These are phyloP conservation scores for Scrobipalpa atriplicella DNA, from an alignment of 2,888 invertebrate species.

Conservation along the genomic window DNA sequence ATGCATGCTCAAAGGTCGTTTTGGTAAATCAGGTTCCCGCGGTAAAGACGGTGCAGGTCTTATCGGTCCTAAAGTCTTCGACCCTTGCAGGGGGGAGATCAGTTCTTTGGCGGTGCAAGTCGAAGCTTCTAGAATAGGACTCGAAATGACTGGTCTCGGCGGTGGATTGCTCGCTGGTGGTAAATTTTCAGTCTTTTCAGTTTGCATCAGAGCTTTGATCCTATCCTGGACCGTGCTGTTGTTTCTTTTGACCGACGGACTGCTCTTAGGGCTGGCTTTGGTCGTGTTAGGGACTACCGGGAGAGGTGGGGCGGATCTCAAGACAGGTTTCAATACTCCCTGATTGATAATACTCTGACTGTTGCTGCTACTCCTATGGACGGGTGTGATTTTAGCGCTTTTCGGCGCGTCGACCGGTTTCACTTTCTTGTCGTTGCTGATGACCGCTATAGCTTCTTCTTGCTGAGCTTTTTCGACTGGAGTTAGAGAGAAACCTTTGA, in stretches of 20 bases:
- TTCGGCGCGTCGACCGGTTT: conserved; percentile 46
- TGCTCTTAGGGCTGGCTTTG: conserved; percentile 62
- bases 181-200: conserved; percentile 69
- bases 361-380: conserved; percentile 71
- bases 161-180: conserved; percentile 82
- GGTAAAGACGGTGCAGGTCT: conserved; percentile 84
- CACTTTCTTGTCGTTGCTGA: conserved; percentile 33
- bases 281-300: conserved; percentile 79
- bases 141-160: conserved; percentile 90
- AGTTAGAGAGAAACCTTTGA: conserved; percentile 91
- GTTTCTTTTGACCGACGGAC: conserved; percentile 67
- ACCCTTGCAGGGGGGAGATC: conserved; percentile 84
- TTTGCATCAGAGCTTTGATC: conserved; percentile 70
- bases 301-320: conserved; percentile 85
- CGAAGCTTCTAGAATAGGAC: conserved; percentile 91
- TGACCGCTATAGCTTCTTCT: conserved; percentile 39
- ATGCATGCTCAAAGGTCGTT: conserved; percentile 80
- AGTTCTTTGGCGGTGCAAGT: conserved; percentile 90
- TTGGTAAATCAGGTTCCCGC: conserved; percentile 62
- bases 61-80: conserved; percentile 83
- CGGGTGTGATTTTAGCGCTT: conserved; percentile 82
- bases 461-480: conserved; percentile 82
- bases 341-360: conserved; percentile 64
- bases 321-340: conserved; percentile 70
- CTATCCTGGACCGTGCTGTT: conserved; percentile 72